Base-by-base conservation (phyloP, 2,888 invertebrate species). In the Nephrotoma guestfalica region DNA sequence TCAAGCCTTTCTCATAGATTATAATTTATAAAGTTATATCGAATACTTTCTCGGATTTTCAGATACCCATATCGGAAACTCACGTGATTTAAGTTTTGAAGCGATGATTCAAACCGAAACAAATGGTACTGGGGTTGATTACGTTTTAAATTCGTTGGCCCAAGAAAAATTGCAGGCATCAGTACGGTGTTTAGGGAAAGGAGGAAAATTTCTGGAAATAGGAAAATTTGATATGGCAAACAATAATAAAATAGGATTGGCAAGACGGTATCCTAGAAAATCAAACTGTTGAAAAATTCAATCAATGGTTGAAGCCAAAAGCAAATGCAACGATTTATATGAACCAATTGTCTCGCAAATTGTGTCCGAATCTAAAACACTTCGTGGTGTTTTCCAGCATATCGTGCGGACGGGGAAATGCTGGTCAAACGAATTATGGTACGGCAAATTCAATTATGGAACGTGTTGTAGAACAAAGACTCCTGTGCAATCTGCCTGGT, bases 361-460 rank as follows among this genome's bases (percentile, higher is more conserved):
- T 93, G 87, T 95, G 95, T 87, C 93, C 93, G 0, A 83, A 92
- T 0, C 89, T 94, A 83, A 93, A 94, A 89, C 93, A 96, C 92
- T 98, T 98, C 90, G 97, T 98, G 0, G 94, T 96, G 18, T 98
- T 98, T 92, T 98, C 98, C 0, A 97, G 97, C 18, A 96, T 98
- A 6, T 95, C 96, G 0, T 97, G 97, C 90, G 98, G 98, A n/a
- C 94, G 97, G 30, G 98, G 98, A 88, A 98, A 98, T 91, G 95
- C 96, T 4, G 97, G 97, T 0, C 98, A 98, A 92, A 95, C 96
- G 15, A 97, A 97, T 92, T 98, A 98, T 90, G 98, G 97, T 41
- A 95, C 96, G 93, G 95, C 97, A 83, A 98, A 98, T 92, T 97
- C 97, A 0, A 93, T 96, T 4, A 97, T 97, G 97, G 97, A 98